Evolutionary conservation across 2,797 vertebrate species (phyloP).

Genomic region (Loriculus beryllinus): DNA sequence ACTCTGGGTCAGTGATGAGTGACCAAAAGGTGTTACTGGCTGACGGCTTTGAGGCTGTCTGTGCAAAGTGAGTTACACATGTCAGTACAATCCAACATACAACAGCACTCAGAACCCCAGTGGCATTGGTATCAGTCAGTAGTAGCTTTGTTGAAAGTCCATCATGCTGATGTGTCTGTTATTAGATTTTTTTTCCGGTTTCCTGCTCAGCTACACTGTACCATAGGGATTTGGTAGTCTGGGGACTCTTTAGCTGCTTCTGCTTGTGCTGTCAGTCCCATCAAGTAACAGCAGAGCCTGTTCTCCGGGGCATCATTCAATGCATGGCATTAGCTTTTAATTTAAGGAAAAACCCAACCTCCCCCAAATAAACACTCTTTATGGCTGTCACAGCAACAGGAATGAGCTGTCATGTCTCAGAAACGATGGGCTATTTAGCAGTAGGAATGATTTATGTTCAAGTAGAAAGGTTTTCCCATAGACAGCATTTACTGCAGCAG

Average conservation of each 20-base stretch:
- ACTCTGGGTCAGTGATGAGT: neutral
- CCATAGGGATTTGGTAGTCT: neutral
- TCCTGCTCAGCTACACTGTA: neutral
- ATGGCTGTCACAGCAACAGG: neutral
- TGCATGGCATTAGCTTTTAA: constrained; percentile 28
- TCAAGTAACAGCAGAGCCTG: neutral
- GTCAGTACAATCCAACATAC: neutral
- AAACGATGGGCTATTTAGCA: neutral
- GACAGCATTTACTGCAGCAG: neutral
- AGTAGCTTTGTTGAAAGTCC: neutral
- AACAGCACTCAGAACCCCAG: neutral
- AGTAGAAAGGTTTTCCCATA: neutral
- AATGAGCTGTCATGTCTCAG: neutral
- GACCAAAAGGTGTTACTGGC: neutral
- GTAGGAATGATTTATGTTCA: neutral
- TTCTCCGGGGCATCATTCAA: constrained; percentile 7
- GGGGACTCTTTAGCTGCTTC: neutral
- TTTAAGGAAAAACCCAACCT: neutral
- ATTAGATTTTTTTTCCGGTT: neutral
- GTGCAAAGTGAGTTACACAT: accelerated
- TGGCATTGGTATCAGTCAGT: neutral
- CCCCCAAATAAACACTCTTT: neutral
- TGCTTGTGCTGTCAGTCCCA: constrained; percentile 17
- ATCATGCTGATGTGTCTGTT: neutral
- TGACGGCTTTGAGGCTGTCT: neutral